Conservation (phyloP, 2,797 vertebrate species). For the Lates japonicus region DNA sequence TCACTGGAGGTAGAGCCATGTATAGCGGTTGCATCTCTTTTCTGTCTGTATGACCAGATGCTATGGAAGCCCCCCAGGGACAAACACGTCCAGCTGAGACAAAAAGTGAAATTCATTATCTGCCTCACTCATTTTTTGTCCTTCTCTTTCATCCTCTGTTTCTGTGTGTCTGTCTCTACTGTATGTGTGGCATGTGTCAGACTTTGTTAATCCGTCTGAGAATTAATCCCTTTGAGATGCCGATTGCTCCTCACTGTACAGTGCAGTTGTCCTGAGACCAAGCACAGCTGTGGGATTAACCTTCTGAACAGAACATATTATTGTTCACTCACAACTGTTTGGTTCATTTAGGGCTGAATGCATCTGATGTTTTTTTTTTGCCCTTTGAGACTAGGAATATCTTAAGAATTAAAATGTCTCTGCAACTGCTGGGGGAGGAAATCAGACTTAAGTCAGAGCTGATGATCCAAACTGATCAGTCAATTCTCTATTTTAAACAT, state of each 20-base stretch:
- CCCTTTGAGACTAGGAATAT: neutral
- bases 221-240: constrained; percentile 61
- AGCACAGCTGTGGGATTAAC: constrained; percentile 54
- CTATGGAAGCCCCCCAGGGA: constrained; percentile 23
- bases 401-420: neutral
- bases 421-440: neutral
- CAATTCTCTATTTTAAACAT: neutral
- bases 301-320: constrained; percentile 41
- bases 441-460: neutral
- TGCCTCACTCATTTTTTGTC: constrained; percentile 19
- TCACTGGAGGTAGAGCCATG: neutral
- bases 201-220: constrained; percentile 49
- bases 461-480: neutral
- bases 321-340: constrained; percentile 46
- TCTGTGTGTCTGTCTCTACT: constrained; percentile 3
- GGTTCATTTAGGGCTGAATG: constrained; percentile 12
- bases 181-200: constrained; percentile 24
- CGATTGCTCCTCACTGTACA: constrained; percentile 36
- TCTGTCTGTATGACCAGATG: constrained; percentile 8
- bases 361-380: neutral
- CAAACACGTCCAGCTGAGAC: constrained; percentile 50
- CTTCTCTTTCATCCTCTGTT: constrained; percentile 6
- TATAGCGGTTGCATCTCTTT: constrained; percentile 8
- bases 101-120: constrained; percentile 45
- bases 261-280: constrained; percentile 52